Conservation (phyloP, 2,113 vertebrate species). For the Reinhardtius hippoglossoides region DNA sequence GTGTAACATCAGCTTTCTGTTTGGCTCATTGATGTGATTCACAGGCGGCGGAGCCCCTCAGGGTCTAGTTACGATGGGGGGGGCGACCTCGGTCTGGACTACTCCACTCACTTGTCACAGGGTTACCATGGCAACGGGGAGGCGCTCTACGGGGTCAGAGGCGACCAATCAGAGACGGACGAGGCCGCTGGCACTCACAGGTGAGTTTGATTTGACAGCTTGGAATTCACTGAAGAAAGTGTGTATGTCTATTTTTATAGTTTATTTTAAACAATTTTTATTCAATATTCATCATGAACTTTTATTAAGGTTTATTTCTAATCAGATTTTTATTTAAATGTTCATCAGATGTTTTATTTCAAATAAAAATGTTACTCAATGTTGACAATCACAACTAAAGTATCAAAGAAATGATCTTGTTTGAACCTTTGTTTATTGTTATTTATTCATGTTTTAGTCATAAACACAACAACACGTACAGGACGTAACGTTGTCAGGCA, state of each 20-base stretch:
- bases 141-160: conserved; percentile 17
- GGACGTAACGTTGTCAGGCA: neutral
- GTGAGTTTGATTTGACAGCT: conserved; percentile 13
- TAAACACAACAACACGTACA: too few species aligned
- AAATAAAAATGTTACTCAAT: too few species aligned
- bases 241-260: neutral
- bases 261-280: neutral
- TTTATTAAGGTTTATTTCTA: too few species aligned
- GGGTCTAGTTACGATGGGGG: conserved; percentile 57
- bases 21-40: conserved; percentile 3
- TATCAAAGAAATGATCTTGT: too few species aligned
- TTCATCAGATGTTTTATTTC: too few species aligned
- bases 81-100: conserved; percentile 35
- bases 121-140: conserved; percentile 32
- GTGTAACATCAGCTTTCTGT: conserved; percentile 3
- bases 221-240: too few species aligned
- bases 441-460: too few species aligned
- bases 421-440: too few species aligned
- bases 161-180: conserved; percentile 47
- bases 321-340: neutral
- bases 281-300: neutral
- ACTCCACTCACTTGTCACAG: neutral
- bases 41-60: conserved; percentile 68
- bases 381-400: too few species aligned
- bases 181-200: conserved; percentile 66